Conservation (phyloP, 2,113 vertebrate species). For the Istiophorus platypterus region DNA sequence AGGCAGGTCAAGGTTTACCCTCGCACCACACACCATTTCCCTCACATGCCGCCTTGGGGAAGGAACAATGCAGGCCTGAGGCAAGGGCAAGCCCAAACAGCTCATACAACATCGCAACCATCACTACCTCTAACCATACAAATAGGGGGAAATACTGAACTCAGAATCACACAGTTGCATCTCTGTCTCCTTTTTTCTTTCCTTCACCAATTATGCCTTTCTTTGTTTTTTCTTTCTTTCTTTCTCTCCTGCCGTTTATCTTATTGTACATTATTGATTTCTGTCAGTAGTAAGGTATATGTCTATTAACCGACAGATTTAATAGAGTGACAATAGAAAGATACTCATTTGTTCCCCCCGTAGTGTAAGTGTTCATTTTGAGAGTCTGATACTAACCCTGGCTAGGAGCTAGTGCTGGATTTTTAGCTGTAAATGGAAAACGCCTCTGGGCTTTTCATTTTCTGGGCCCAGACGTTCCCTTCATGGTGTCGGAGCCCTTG, state of each 20-base stretch:
- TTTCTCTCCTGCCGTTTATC: slow-evolving; percentile 46
- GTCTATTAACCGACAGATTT: slow-evolving; percentile 82
- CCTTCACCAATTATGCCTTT: slow-evolving; percentile 43
- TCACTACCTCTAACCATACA: slow-evolving; percentile 74
- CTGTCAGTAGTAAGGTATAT: slow-evolving; percentile 79
- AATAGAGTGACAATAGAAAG: slow-evolving; percentile 83
- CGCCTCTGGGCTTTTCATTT: slow-evolving; percentile 98
- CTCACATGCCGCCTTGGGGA: slow-evolving; percentile 88
- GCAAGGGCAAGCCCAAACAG: slow-evolving; percentile 91
- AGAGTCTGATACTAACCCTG: slow-evolving; percentile 99
- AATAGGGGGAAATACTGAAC: slow-evolving; percentile 57
- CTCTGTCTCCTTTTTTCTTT: slow-evolving; percentile 38
- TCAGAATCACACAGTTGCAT: slow-evolving; percentile 53
- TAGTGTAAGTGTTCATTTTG: slow-evolving; percentile 99
- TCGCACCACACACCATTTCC: slow-evolving; percentile 95
- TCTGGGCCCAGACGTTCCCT: slow-evolving; percentile 99
- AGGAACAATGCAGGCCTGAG: slow-evolving; percentile 91
- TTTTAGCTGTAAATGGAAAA: slow-evolving; percentile 99
- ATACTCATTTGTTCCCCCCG: slow-evolving; percentile 87
- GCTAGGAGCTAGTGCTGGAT: slow-evolving; percentile 97
- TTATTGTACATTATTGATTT: slow-evolving; percentile 80
- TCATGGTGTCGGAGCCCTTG: slow-evolving; percentile 99
- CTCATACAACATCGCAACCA: slow-evolving; percentile 77
- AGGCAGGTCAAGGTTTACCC: slow-evolving; percentile 97
- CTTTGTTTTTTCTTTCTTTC: slow-evolving; percentile 23